Percentiles rank a stretch among this genome's conserved stretches.
phyloP scores from a whole-genome alignment of 1,140 invertebrate genomes.

The Bicyclus anynana region DNA sequence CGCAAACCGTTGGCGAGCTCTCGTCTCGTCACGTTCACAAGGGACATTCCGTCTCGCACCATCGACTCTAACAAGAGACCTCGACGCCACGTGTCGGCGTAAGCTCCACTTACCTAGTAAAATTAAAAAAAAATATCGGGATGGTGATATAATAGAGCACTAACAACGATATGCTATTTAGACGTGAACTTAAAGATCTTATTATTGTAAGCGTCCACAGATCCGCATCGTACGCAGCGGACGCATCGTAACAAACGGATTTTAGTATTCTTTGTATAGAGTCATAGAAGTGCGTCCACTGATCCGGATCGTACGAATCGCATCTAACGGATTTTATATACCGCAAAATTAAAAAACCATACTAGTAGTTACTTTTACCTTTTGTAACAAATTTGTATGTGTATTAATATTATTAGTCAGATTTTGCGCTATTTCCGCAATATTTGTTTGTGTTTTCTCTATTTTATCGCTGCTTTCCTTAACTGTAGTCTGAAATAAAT shows the following conservation, averaged over 20 bases:
- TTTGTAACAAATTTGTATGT: slow-evolving; percentile 60
- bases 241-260: no score
- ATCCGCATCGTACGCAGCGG: no score
- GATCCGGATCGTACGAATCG: no score
- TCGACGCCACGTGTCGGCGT: slow-evolving; percentile 78
- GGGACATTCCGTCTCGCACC: slow-evolving; percentile 68
- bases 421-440: slow-evolving; percentile 53
- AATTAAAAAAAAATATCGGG: slow-evolving; percentile 9
- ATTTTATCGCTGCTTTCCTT: slow-evolving; percentile 61
- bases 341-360: slow-evolving; percentile 8
- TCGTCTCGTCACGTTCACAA: slow-evolving; percentile 75
- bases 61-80: slow-evolving; percentile 67
- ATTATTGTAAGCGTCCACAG: no score
- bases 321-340: no score
- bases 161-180: no score
- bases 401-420: slow-evolving; percentile 52
- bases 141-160: no score
- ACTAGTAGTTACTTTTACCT: no score
- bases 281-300: no score
- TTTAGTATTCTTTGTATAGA: no score
- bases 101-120: slow-evolving; percentile 79
- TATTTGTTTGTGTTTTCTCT: slow-evolving; percentile 55
- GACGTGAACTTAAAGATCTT: no score
- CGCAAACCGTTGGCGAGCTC: slow-evolving; percentile 78
- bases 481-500: slow-evolving; percentile 51